Percentiles rank a stretch among this genome's conserved stretches.
These are phyloP conservation scores for Ancistrus triradiatus DNA, from an alignment of 2,113 vertebrate genomes.

Conservation along the genomic window DNA sequence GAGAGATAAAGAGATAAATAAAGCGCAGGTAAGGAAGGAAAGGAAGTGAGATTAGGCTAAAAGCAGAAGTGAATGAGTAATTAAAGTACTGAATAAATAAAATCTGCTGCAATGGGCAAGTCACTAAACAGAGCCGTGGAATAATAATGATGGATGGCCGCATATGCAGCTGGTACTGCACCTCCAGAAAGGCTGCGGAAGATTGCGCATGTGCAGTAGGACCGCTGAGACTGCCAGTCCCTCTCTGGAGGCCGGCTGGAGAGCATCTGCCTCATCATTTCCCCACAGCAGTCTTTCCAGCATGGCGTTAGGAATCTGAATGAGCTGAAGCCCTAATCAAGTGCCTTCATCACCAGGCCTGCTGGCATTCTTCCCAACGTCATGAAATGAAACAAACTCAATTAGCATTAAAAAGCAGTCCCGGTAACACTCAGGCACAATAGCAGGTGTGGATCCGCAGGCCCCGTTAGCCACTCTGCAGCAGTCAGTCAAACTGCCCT, in stretches of 20 bases:
- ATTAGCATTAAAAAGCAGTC: constrained; percentile 91
- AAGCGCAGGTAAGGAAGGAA: neutral
- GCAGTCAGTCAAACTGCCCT: constrained; percentile 64
- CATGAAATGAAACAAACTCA: constrained; percentile 75
- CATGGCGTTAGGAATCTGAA: constrained; percentile 71
- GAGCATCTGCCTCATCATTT: constrained; percentile 71
- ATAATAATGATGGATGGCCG: constrained; percentile 51
- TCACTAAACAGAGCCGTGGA: constrained; percentile 2
- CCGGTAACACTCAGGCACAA: constrained; percentile 77
- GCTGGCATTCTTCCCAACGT: constrained; percentile 62
- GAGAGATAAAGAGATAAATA: neutral
- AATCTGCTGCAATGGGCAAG: constrained; percentile 5
- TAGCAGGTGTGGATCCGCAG: constrained; percentile 59
- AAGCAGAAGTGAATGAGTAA: constrained; percentile 26
- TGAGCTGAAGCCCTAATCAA: constrained; percentile 74
- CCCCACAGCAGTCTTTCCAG: constrained; percentile 61
- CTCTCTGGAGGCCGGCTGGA: constrained; percentile 26
- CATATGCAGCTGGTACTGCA: constrained; percentile 61
- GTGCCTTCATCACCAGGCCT: constrained; percentile 77
- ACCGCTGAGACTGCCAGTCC: constrained; percentile 8
- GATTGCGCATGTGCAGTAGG: neutral
- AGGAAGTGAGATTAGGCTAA: constrained; percentile 12
- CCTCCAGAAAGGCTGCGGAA: constrained; percentile 30
- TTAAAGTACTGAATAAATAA: constrained; percentile 32
- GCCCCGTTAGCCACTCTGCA: constrained; percentile 9